Evolutionary conservation across 2,888 invertebrate genomes (phyloP), one percentile per base, ranked within the genome.

Genomic region (Rotaria macrura): DNA sequence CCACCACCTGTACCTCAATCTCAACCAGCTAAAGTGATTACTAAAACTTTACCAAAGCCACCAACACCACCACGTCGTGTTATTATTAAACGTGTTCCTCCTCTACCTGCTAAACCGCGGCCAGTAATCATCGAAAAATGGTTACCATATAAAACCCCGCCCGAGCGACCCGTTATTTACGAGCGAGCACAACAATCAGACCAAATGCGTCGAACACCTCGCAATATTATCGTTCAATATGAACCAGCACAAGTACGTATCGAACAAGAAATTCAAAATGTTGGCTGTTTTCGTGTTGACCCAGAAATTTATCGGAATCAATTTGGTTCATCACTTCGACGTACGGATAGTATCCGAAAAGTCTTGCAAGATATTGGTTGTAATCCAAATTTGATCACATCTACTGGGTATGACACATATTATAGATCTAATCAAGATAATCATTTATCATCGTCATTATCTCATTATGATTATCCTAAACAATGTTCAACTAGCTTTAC

Each of bases 1-100:
- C 84, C 84, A 52, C 84, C 84, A 49, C 52, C 34, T 25, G 52
- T 38, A 38, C 84, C 84, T 4, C 23, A 1, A 34, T 20, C 29
- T 84, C 84, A 49, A 52, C 34, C 52, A 4, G 4, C 84, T 25
- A 84, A 34, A 52, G 23, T 84, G 29, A 84, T 84, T n/a, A 84
- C 84, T 29, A 84, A 84, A 52, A 49, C 29, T 29, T 29, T 84
- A n/a, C 84, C 84, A 38, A 20, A 34, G 29, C 84, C 47, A n/a
- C 84, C 54, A n/a, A 34, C 52, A 52, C 84, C 52, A 34, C 84
- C 84, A 38, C 49, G 84, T 23, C 84, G 84, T 34, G 84, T 84
- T 43, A 43, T 84, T 38, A 52, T 84, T 52, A 54, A 84, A 84
- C 84, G 84, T 49, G n/a, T 47, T 29, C 84, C 84, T 2, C 84